Base-by-base conservation (phyloP, 1,140 invertebrate species). In the Reticulitermes speratus region DNA sequence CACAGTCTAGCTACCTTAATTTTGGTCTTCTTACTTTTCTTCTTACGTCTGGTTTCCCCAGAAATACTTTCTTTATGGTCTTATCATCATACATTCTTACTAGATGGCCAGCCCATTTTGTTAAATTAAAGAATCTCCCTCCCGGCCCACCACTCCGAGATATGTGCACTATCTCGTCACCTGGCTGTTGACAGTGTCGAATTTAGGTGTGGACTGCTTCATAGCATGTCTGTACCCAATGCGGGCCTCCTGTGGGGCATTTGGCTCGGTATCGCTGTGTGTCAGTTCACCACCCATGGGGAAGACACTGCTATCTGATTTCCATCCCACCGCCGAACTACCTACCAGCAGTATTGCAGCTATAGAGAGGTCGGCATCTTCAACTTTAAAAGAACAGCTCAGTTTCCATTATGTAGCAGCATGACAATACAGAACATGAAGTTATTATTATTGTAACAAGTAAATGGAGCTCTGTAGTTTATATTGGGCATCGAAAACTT, bases 281-380 rank as follows among this genome's bases (percentile, higher is more conserved):
- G 52, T 55, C 52, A 55, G 52, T 19, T 55, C 65, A 30, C 65
- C 65, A 75, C 65, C 65, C 65, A 30, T 30, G 65, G 65, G 65
- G 65, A 75, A 75, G 65, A 75, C 65, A 14, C n/a, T n/a, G 65
- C n/a, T 75, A 75, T 75, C 65, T 75, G 65, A 75, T 75, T 75
- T 75, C 65, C 65, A 75, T n/a, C 65, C n/a, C 65, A 75, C 65
- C 65, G 7, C 65, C 16, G 25, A 30, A 30, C 65, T 55, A 55
- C 52, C 52, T 55, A 55, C 52, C 52, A 25, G 65, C 65, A 75
- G 65, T 75, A 75, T 2, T 75, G n/a, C 65, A 75, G n/a, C 65
- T 30, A 12, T 12, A 25, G 11, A 30, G 65, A 9, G 6, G n/a
- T 55, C 52, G 52, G 45, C 14, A 48, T 55, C 52, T 55, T 55